A percentile compares a stretch with the other conserved stretches of the same genome.
Conservation (phyloP, 1,140 invertebrate species). For the Rhopalosiphum maidis region DNA sequence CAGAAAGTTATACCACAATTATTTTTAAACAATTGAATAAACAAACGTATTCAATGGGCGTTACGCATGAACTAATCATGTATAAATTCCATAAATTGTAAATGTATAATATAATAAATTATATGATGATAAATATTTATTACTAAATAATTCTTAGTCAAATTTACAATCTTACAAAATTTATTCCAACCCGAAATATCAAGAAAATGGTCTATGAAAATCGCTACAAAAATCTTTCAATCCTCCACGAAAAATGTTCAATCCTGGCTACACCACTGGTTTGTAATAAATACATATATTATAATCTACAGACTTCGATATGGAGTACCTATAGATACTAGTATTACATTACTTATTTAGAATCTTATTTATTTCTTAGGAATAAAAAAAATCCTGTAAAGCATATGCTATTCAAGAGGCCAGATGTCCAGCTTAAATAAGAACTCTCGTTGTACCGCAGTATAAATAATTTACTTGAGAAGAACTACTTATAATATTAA, state of each 20-base stretch:
- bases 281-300: too few species aligned
- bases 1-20: neutral
- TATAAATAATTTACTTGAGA: constrained; percentile 33
- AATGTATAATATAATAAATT: neutral
- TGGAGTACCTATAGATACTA: too few species aligned
- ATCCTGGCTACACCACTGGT: too few species aligned
- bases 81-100: neutral
- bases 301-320: too few species aligned
- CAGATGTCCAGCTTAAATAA: constrained; percentile 48
- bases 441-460: neutral
- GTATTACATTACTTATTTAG: too few species aligned
- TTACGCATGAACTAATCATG: neutral
- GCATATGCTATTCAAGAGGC: constrained; percentile 50
- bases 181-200: too few species aligned
- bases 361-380: neutral
- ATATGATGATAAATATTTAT: neutral
- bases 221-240: too few species aligned
- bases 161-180: too few species aligned
- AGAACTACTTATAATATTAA: neutral
- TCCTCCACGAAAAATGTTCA: too few species aligned
- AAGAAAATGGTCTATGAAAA: too few species aligned
- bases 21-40: constrained; percentile 21
- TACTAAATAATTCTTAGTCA: too few species aligned
- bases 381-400: neutral
- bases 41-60: neutral